phyloP scores from a whole-genome alignment of 2,888 invertebrate genomes.

The Cataglyphis rosenhaueri region DNA sequence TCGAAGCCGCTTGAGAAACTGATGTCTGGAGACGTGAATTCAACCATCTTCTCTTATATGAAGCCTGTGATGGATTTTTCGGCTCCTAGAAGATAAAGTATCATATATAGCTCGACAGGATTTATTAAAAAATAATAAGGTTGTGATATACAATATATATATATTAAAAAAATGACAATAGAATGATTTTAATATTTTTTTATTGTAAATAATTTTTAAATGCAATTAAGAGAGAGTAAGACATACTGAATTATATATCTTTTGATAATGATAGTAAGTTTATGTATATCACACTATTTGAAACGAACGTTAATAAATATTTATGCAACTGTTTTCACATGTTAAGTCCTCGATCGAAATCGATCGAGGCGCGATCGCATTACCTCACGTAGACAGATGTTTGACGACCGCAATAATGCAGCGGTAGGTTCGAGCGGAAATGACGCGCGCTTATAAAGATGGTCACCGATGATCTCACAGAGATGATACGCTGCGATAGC shows the following conservation, averaged over 20 bases:
- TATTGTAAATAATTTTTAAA: background rate
- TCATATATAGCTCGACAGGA: background rate
- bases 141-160: background rate
- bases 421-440: conserved; percentile 69
- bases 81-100: conserved; percentile 14
- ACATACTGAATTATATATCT: background rate
- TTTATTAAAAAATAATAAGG: conserved; percentile 20
- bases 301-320: background rate
- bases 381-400: conserved; percentile 58
- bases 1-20: conserved; percentile 69
- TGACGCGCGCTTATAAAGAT: conserved; percentile 71
- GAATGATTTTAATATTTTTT: background rate
- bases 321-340: background rate
- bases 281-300: background rate
- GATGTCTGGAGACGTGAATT: conserved; percentile 47
- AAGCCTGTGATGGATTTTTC: conserved; percentile 30
- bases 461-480: conserved; percentile 75
- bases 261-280: background rate
- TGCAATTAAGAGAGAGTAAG: background rate
- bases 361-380: conserved; percentile 44
- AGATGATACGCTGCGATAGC: conserved; percentile 75
- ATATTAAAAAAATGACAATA: background rate
- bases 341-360: conserved; percentile 26
- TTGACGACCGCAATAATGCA: conserved; percentile 39
- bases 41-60: conserved; percentile 26